These are phyloP conservation scores for Channa maculata DNA, from an alignment of 2,113 vertebrate genomes.

Conservation along the genomic window DNA sequence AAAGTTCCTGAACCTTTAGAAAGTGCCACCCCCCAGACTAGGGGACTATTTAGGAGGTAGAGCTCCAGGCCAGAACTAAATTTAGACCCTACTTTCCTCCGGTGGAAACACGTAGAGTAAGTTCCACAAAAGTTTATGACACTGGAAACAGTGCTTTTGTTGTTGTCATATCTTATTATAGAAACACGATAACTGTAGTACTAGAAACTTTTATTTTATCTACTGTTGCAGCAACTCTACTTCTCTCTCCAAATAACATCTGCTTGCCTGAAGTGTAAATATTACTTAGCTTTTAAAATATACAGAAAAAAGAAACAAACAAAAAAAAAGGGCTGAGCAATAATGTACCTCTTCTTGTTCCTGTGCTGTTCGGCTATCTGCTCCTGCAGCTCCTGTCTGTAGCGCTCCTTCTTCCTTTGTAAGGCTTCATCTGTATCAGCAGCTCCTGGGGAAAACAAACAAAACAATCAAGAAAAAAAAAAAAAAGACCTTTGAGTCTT, in stretches of 20 bases:
- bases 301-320: no score
- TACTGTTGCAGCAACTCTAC: neutral
- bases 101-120: no score
- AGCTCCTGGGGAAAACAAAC: conserved; percentile 73
- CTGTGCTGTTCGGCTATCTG: conserved; percentile 92
- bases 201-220: neutral
- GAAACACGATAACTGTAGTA: no score
- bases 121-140: no score
- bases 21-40: no score
- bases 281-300: neutral
- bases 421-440: conserved; percentile 76
- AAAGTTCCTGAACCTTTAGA: no score
- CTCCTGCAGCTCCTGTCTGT: conserved; percentile 89
- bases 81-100: no score
- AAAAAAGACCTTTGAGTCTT: neutral
- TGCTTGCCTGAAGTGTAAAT: neutral
- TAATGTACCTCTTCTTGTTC: conserved; percentile 87
- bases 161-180: no score
- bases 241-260: neutral
- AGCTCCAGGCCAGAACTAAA: no score
- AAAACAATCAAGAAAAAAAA: no score
- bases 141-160: no score
- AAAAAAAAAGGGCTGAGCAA: neutral
- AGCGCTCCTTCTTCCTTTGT: conserved; percentile 88
- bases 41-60: no score